These are phyloP conservation scores for Lepidiolamprologus cunningtoni DNA, from an alignment of 2,113 vertebrate species.

Conservation along the genomic window DNA sequence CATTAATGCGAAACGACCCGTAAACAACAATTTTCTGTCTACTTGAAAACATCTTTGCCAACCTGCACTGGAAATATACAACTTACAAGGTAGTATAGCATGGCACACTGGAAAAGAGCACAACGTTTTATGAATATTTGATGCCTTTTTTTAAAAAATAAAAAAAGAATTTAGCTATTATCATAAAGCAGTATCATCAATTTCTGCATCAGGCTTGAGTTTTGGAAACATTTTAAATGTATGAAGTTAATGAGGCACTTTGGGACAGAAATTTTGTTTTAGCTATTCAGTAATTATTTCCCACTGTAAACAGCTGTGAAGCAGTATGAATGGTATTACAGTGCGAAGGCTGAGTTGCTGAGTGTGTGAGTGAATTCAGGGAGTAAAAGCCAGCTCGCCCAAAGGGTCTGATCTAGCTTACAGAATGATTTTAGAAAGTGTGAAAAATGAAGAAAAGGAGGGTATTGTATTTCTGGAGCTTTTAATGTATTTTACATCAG, in stretches of 20 bases:
- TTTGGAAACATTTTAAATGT: background rate
- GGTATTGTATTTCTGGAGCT: background rate
- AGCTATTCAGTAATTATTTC: background rate
- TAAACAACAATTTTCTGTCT: background rate
- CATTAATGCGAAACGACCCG: background rate
- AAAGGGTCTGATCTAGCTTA: background rate
- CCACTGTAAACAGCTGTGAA: background rate
- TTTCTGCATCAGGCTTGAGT: background rate
- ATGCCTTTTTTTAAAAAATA: background rate
- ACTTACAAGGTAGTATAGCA: background rate
- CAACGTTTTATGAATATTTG: slow-evolving; percentile 4
- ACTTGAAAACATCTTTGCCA: background rate
- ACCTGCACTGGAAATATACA: background rate
- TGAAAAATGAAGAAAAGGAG: background rate
- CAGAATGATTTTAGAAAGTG: background rate
- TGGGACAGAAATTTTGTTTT: background rate
- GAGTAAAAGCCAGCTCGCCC: background rate
- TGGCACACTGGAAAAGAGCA: background rate
- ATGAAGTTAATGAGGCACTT: background rate
- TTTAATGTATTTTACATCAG: background rate
- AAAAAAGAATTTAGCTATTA: background rate
- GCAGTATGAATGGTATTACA: background rate
- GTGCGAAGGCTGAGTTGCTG: background rate
- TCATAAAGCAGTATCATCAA: background rate
- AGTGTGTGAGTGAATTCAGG: background rate